Percentiles rank a stretch among this genome's conserved stretches.
phyloP scores from a whole-genome alignment of 1,140 invertebrate species.

The Laodelphax striatellus region DNA sequence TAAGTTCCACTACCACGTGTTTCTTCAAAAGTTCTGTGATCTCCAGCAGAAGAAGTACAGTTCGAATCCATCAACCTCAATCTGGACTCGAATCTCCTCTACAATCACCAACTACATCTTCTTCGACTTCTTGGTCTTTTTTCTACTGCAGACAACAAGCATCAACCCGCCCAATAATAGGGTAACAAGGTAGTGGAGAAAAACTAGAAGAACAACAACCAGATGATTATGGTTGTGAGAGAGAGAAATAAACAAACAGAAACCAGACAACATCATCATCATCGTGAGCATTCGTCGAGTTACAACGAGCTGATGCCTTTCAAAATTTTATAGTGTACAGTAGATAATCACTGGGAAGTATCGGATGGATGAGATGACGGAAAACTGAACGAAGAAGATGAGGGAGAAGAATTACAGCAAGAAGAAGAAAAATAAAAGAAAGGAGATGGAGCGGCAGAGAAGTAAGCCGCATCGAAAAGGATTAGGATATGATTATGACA shows the following conservation, averaged over 20 bases:
- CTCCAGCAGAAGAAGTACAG: no score
- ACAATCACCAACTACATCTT: no score
- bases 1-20: no score
- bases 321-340: neutral
- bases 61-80: no score
- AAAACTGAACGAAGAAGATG: neutral
- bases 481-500: slow-evolving; percentile 21
- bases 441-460: neutral
- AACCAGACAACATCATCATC: neutral
- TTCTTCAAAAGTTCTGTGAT: no score
- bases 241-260: neutral
- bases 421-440: neutral
- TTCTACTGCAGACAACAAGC: no score
- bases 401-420: slow-evolving; percentile 10
- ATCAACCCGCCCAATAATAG: no score
- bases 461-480: neutral
- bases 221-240: neutral
- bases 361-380: neutral
- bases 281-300: neutral
- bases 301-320: neutral
- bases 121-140: no score
- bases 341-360: neutral
- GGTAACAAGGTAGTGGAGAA: neutral
- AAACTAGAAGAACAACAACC: neutral
- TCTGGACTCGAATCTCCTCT: no score